Evolutionary conservation across 2,888 invertebrate species (phyloP).

Genomic region (Teleogryllus oceanicus): DNA sequence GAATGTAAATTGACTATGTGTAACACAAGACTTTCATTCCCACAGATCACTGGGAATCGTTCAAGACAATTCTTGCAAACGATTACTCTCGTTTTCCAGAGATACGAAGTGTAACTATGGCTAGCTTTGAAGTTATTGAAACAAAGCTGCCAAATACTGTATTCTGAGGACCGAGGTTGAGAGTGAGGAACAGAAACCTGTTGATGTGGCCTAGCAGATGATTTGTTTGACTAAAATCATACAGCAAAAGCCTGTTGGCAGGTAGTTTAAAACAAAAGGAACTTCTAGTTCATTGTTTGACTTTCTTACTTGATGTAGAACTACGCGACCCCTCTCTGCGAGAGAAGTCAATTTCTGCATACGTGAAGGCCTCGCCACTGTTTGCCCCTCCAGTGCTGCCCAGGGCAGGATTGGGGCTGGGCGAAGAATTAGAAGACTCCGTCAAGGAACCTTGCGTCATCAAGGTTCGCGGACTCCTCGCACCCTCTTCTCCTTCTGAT

Average conservation of each 20-base stretch:
- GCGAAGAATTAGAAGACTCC: slow-evolving; percentile 40
- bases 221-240: background rate
- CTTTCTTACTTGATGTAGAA: slow-evolving; percentile 8
- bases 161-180: background rate
- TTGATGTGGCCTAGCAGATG: background rate
- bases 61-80: too few species aligned
- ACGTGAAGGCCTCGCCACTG: slow-evolving; percentile 54
- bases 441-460: slow-evolving; percentile 40
- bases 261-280: slow-evolving; percentile 10
- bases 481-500: slow-evolving; percentile 41
- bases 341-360: slow-evolving; percentile 78
- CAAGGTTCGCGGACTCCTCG: slow-evolving; percentile 37
- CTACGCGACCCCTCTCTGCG: slow-evolving; percentile 53
- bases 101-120: background rate
- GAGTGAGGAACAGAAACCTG: background rate
- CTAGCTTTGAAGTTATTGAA: background rate
- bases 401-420: slow-evolving; percentile 42
- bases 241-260: background rate
- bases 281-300: slow-evolving; percentile 6
- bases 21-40: too few species aligned
- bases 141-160: slow-evolving; percentile 1
- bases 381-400: slow-evolving; percentile 37
- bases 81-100: too few species aligned
- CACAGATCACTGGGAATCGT: too few species aligned
- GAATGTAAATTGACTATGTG: too few species aligned